Conservation (phyloP, 2,888 invertebrate genomes). For the Seira musarum region DNA sequence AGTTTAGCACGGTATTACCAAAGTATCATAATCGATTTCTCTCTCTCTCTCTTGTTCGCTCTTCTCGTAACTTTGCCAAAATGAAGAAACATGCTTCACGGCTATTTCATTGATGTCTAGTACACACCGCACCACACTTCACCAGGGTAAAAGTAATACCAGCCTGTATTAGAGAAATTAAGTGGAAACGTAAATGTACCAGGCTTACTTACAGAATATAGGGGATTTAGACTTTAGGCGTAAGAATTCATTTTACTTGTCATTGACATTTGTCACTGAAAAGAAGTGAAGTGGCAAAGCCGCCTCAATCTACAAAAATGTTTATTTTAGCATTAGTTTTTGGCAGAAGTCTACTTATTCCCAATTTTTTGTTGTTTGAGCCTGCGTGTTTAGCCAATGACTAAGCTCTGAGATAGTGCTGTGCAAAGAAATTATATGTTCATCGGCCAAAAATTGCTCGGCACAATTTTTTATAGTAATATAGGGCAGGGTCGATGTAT, state of each 20-base stretch:
- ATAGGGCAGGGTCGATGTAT: conserved; percentile 25
- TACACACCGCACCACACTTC: background rate
- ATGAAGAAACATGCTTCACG: background rate
- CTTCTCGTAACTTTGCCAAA: background rate
- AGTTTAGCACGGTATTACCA: too few species aligned
- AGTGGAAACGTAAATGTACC: background rate
- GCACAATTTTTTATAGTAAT: conserved; percentile 17
- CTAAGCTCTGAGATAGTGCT: too few species aligned
- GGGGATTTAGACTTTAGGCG: too few species aligned
- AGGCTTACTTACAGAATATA: too few species aligned
- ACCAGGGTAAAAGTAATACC: too few species aligned
- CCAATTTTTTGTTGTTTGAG: background rate
- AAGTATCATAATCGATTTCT: background rate
- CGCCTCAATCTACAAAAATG: background rate
- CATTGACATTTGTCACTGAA: background rate
- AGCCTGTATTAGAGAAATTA: background rate
- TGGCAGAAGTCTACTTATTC: background rate
- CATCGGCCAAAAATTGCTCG: too few species aligned
- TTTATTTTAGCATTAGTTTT: background rate
- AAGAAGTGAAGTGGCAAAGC: background rate
- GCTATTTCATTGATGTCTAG: background rate
- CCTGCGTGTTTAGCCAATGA: background rate
- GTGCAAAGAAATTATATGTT: too few species aligned
- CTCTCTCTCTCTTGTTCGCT: too few species aligned
- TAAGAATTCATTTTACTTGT: background rate